Base-by-base conservation (phyloP, 2,888 invertebrate species). In the Sarcophaga caerulescens region DNA sequence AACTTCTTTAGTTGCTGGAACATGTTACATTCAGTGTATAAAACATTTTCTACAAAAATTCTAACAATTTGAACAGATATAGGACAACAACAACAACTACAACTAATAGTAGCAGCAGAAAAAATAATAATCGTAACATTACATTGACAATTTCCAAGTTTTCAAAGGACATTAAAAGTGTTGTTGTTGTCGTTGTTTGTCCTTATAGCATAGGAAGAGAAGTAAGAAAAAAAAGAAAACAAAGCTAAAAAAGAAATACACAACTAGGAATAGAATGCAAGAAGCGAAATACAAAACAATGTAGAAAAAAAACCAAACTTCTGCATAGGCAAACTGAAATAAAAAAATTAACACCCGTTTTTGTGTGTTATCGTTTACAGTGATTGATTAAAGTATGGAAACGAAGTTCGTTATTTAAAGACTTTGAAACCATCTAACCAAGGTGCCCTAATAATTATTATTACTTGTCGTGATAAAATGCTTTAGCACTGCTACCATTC, bases 121-220 rank as follows among this genome's bases (percentile, higher is more conserved):
- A 12, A 60, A 60, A 6, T 52, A 52, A 12, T 4, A 14, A 14
- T 52, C 12, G 14, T 14, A 52, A 52, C 52, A 52, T 14, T 52
- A 76, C 62, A 81, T 21, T 73, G 47, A 73, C 62, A 78, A 62
- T 73, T 47, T 66, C 78, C 62, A 78, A 68, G 47, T 63, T 35
- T 62, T 78, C 68, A 63, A 69, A 83, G 83, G 78, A 83, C 83
- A 83, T 69, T 71, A 60, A 73, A 75, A 68, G 35, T 77, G 66
- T 68, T 4, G 52, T 75, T 65, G 44, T 21, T 47, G 5, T 12
- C 59, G 21, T 68, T 12, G 21, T 66, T 52, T 52, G 14, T 52
- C 12, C 52, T 52, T 78, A 21, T 4, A 60, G 45, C 66, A 52
- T 17, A 65, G 65, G 14, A 47, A 47, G 73, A 12, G 60, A 70